These are phyloP conservation scores for Xanthia icteritia DNA, from an alignment of 2,888 invertebrate genomes.

Conservation along the genomic window DNA sequence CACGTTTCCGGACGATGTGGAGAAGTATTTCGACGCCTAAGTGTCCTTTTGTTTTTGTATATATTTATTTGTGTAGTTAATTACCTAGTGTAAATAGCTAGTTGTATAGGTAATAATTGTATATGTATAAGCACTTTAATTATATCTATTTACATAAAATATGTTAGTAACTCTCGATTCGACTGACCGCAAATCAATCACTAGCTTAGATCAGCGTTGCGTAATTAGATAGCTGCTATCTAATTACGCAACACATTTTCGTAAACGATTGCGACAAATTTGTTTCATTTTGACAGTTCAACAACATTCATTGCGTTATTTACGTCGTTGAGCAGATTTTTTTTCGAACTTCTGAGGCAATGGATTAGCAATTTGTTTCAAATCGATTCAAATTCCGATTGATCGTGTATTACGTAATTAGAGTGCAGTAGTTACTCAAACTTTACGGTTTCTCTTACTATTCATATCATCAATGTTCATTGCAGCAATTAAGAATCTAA, in stretches of 20 bases:
- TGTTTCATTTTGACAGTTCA: too few relatives aligned
- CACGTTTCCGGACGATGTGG: background rate
- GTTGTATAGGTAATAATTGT: background rate
- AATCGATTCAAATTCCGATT: too few relatives aligned
- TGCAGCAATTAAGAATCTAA: background rate
- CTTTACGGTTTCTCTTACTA: background rate
- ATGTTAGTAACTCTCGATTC: background rate
- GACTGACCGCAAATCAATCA: constrained; percentile 4
- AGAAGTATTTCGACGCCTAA: background rate
- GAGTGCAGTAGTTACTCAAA: background rate
- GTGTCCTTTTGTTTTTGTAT: background rate
- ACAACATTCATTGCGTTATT: too few relatives aligned
- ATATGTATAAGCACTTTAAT: too few relatives aligned
- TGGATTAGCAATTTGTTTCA: too few relatives aligned
- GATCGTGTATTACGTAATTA: too few relatives aligned
- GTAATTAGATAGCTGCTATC: too few relatives aligned
- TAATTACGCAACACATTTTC: too few relatives aligned
- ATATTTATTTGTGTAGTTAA: background rate
- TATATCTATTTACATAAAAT: background rate
- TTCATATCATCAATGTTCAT: background rate
- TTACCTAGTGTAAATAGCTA: background rate
- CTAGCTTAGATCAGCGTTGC: background rate
- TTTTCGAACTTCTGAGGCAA: too few relatives aligned
- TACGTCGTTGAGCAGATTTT: too few relatives aligned
- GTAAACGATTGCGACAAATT: too few relatives aligned